Conservation (phyloP, 2,113 vertebrate genomes). For the Balaeniceps rex region DNA sequence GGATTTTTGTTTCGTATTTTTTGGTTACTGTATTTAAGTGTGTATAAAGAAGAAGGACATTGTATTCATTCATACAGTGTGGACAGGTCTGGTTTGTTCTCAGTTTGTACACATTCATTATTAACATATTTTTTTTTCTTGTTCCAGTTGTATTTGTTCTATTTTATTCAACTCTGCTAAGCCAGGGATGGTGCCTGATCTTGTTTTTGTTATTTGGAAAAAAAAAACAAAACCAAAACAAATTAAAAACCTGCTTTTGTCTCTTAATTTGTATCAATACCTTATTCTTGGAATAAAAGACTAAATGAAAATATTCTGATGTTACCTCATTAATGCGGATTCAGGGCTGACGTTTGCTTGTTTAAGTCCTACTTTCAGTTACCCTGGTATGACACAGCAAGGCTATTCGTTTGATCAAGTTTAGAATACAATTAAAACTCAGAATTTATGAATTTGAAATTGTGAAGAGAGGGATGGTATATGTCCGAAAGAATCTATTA, state of each 20-base stretch:
- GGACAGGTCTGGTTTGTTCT: background rate
- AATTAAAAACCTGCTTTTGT: background rate
- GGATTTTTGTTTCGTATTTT: background rate
- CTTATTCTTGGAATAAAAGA: background rate
- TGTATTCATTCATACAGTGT: background rate
- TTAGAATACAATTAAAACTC: background rate
- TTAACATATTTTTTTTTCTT: background rate
- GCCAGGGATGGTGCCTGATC: background rate
- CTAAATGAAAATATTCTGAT: background rate
- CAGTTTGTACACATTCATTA: background rate
- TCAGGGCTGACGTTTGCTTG: background rate
- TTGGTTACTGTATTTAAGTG: background rate
- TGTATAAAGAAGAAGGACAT: background rate
- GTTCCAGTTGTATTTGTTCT: background rate
- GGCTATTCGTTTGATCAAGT: background rate
- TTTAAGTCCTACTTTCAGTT: background rate
- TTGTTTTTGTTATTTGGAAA: background rate
- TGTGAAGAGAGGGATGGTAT: rapidly evolving
- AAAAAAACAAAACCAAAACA: background rate
- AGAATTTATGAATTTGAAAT: background rate
- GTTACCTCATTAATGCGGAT: background rate
- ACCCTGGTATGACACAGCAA: background rate
- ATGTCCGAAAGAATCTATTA: background rate
- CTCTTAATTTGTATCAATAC: background rate
- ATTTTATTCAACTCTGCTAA: background rate